Conservation (phyloP, 92 coral and sea anemone species). For the Virgularia gustaviana region DNA sequence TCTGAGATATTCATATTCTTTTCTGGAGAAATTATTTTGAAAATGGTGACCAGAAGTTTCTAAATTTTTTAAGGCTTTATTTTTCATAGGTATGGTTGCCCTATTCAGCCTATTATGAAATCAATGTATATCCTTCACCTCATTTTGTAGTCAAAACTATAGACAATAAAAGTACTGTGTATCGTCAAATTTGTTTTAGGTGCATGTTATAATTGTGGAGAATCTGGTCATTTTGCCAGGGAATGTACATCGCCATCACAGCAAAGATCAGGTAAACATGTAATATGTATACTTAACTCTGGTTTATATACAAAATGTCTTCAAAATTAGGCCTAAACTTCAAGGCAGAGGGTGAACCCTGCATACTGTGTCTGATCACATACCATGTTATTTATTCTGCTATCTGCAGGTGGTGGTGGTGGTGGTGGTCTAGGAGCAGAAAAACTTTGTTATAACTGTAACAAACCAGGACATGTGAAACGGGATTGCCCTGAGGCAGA, state of each 20-base stretch:
- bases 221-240: slow-evolving; percentile 60
- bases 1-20: no score
- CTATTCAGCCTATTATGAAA: no score
- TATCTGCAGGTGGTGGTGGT: not conserved
- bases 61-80: not conserved
- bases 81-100: no score
- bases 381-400: no score
- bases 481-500: slow-evolving; percentile 49
- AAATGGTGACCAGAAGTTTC: not conserved
- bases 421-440: not conserved
- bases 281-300: not conserved
- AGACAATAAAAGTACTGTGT: not conserved
- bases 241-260: slow-evolving; percentile 50
- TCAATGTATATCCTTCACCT: no score
- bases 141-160: no score
- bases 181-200: not conserved
- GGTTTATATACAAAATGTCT: no score
- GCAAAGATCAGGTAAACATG: not conserved
- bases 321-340: not conserved
- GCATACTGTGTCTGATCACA: not conserved
- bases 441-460: slow-evolving; percentile 52
- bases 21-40: not conserved
- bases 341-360: not conserved
- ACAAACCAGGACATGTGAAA: slow-evolving; percentile 49
- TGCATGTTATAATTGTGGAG: slow-evolving; percentile 59